Base-by-base conservation (phyloP, 1,140 invertebrate species). In the Myzus persicae region DNA sequence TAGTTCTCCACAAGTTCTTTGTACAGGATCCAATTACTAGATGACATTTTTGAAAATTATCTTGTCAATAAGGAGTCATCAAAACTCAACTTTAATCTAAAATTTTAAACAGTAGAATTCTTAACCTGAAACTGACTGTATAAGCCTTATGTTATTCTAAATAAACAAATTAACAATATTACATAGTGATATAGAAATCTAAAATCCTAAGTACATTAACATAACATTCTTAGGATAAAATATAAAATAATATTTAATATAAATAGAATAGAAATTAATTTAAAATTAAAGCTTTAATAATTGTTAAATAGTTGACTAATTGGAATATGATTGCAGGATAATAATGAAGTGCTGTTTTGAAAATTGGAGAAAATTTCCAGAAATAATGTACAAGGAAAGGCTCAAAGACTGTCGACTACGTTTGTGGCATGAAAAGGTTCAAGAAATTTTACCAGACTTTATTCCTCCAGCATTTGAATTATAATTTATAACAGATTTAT, bases 401-500 rank as follows among this genome's bases (percentile, higher is more conserved):
- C 46, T 91, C 24, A 91, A 93, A 93, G 90, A 92, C 3, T 44
- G 90, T 20, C 26, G 93, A 76, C 40, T 93, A 59, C 90, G 93
- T 36, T 38, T 42, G 40, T 93, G 93, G 93, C 88, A 91, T 42
- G 93, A 93, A 90, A 93, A 93, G 59, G 93, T 93, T 85, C 90
- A 91, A 92, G 93, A 93, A 91, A 93, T 93, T 91, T 46, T 93
- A 84, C 93, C 93, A 42, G 93, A 93, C 48, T 93, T 91, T 38
- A 92, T 67, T 59, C 82, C 93, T 31, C 91, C 91, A 31, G 81
- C 85, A 51, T 42, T 92, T 46, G 42, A 48, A 51, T 88, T 44
- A 85, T 44, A 85, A 31, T 44, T 85, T 85, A 44, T n/a, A 11
- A 31, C 26, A 85, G 9, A 31, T 5, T 85, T 44, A 85, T 31